Base-by-base conservation (phyloP, 2,797 vertebrate species). In the Sebastes taczanowskii region DNA sequence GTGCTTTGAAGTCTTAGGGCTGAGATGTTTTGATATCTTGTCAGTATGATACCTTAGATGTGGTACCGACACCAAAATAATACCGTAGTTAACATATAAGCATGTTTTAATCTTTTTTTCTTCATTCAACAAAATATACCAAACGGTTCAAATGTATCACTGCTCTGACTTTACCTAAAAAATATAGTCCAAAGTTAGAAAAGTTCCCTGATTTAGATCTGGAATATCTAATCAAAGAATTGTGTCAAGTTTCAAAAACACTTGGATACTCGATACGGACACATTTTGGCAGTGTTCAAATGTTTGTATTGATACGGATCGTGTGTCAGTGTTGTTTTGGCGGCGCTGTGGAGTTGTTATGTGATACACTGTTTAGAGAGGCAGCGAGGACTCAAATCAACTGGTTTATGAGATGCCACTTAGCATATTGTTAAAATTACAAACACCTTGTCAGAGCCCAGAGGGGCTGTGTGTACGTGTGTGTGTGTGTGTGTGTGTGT, bases 291-390 rank as follows among this genome's bases (percentile, higher is more conserved):
- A 0, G 6, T 2, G 5, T 8, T 14, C 16, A 38, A 86, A 74
- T 77, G 74, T 88, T 78, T 80, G 29, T 58, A 23, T 25, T 49
- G 23, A 11, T 22, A 3, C 23, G 49, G 34, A 65, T 65, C 78
- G 70, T 30, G 55, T 82, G 74, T 82, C 63, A 52, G 66, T 32
- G 46, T 18, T 74, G 49, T 59, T 63, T 18, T 74, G 20, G 35
- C 69, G 25, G 27, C 0, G 13, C 25, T 61, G 32, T 20, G 25
- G 20, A 38, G 20, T 16, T 61, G 67, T 82, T 25, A 65, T 10
- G 4, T 66, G 65, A 88, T 73, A 38, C 22, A 2, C 18, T 38
- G 35, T 89, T 86, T 80, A 80, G 46, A 76, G 56, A 78, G 4
- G 52, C 38, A 34, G 30, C 4, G 14, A 25, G 7, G 16, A 5